Conservation (phyloP, 2,888 invertebrate genomes). For the Lasioglossum lativentre region DNA sequence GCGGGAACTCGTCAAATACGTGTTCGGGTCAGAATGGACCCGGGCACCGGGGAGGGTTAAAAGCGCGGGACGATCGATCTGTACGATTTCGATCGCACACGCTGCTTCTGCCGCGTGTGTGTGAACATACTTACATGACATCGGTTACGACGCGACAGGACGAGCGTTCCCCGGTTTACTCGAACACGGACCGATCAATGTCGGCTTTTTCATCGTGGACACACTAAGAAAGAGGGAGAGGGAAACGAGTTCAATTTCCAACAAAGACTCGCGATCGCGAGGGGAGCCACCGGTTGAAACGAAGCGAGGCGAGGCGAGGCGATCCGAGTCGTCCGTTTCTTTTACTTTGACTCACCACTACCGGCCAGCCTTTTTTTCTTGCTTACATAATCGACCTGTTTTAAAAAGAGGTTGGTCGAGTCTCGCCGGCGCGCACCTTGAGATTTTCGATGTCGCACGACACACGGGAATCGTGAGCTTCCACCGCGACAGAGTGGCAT, state of each 20-base stretch:
- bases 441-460: constrained; percentile 61
- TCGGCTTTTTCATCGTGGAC: constrained; percentile 12
- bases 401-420: constrained; percentile 70
- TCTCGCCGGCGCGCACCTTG: constrained; percentile 60
- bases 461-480: background rate
- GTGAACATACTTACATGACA: background rate
- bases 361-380: constrained; percentile 53
- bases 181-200: background rate
- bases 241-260: constrained; percentile 24
- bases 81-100: background rate
- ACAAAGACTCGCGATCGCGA: constrained; percentile 23
- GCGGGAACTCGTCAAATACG: no score
- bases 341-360: constrained; percentile 28
- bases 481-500: background rate
- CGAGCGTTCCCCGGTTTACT: background rate
- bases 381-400: constrained; percentile 75
- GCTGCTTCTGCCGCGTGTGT: background rate
- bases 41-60: background rate
- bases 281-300: constrained; percentile 15
- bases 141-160: background rate
- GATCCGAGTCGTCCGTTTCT: background rate
- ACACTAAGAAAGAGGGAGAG: background rate
- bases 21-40: background rate
- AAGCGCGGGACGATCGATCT: background rate
- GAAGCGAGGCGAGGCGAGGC: background rate